phyloP scores from a whole-genome alignment of 2,888 invertebrate species.

The Ditula angustiorana region DNA sequence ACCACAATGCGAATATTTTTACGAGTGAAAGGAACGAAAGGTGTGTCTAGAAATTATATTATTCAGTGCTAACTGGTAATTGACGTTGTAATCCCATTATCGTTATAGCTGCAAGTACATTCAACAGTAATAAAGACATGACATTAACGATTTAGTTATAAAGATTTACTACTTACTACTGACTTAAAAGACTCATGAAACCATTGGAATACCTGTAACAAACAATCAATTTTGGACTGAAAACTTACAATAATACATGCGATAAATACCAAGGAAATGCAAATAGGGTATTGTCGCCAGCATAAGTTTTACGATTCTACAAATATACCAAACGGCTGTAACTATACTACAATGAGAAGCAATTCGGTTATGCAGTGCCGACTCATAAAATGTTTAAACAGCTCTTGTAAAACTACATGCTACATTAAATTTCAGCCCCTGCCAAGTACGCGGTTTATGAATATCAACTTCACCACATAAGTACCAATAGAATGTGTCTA shows the following conservation, averaged over 20 bases:
- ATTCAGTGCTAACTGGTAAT: neutral
- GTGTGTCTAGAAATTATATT: neutral
- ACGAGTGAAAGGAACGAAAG: conserved; percentile 17
- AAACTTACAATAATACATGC: neutral
- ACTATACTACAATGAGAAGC: conserved; percentile 56
- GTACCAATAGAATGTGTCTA: neutral
- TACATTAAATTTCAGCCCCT: conserved; percentile 61
- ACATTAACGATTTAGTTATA: conserved; percentile 11
- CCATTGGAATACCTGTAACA: conserved; percentile 27
- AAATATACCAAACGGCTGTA: conserved; percentile 50
- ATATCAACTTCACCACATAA: conserved; percentile 7
- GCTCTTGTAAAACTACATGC: conserved; percentile 59
- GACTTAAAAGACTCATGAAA: conserved; percentile 14
- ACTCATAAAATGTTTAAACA: conserved; percentile 66
- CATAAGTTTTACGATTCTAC: conserved; percentile 46
- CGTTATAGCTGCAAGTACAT: neutral
- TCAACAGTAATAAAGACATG: neutral
- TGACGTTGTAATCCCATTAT: neutral
- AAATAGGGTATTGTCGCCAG: conserved; percentile 10
- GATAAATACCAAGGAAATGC: neutral
- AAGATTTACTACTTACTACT: conserved; percentile 28
- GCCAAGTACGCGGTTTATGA: conserved; percentile 24
- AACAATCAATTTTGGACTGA: neutral
- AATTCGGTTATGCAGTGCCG: conserved; percentile 45
- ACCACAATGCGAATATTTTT: conserved; percentile 29